Evolutionary conservation across 2,888 invertebrate species (phyloP), one percentile per base, ranked within the genome.

Genomic region (Lasioglossum villosulum): DNA sequence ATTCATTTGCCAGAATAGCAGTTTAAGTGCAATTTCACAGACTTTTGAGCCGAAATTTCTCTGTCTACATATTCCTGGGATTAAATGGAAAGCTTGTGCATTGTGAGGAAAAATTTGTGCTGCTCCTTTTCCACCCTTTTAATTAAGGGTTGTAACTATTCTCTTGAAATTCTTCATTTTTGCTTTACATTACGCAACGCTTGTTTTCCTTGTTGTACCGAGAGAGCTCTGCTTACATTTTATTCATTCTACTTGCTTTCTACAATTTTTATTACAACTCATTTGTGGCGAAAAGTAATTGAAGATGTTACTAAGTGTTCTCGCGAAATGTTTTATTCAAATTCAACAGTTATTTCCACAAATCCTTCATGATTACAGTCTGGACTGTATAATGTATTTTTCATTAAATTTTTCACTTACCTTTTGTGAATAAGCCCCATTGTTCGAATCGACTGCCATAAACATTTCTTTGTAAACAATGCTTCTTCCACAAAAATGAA

Each of bases 191-290:
- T 56, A 56, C 56, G 12, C n/a, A 56, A n/a, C 12, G 56, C n/a
- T 12, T 56, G 23, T 56, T 56, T 56, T 56, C 12, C n/a, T 56
- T 56, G 56, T 56, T 56, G n/a, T 4, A 56, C 4, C 12, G n/a
- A 56, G n/a, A 56, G n/a, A 14, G 56, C 48, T 8, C 1, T 10
- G 23, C 1, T 27, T 68, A 82, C n/a, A 74, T 82, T 66, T 68
- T 19, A 23, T 74, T 37, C 74, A 2, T 30, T 48, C 6, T 16
- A 23, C 48, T 72, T 27, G 23, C n/a, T 66, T 52, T 27, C 73
- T 34, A 23, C 10, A 23, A 78, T 73, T 16, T 68, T 66, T 30
- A n/a, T 56, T 82, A 16, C 52, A 42, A n/a, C 52, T 16, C 19
- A n/a, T 45, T 52, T 37, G 23, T 1, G n/a, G 30, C 39, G 30